A percentile compares a stretch with the other conserved stretches of the same genome.
phyloP scores from a whole-genome alignment of 2,113 vertebrate species.

The Cavia aperea region DNA sequence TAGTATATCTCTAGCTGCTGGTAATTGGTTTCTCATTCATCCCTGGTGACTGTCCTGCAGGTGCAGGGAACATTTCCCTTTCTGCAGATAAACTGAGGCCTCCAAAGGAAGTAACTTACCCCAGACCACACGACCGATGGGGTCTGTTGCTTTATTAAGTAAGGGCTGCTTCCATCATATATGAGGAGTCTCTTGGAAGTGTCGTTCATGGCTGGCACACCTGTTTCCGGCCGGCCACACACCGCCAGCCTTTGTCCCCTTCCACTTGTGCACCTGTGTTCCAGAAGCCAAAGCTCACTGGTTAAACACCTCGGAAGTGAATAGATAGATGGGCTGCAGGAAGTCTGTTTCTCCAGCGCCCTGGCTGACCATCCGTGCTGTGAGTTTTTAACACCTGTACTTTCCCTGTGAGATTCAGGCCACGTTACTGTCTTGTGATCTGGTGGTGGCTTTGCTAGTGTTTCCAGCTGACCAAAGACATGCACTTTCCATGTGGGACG shows the following conservation, averaged over 20 bases:
- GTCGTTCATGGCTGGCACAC: background rate
- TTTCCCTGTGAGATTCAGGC: background rate
- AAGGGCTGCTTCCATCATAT: background rate
- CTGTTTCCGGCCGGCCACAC: background rate
- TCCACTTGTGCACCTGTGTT: background rate
- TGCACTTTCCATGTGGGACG: background rate
- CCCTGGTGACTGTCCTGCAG: background rate
- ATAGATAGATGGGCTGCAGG: background rate
- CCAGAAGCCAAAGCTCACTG: background rate
- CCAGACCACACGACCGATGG: background rate
- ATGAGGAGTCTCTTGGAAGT: background rate
- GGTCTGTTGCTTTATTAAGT: background rate
- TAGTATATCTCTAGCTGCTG: background rate
- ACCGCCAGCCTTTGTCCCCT: background rate
- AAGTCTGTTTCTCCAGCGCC: background rate
- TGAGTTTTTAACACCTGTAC: background rate
- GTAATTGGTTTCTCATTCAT: background rate
- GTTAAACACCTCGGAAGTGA: constrained; percentile 4
- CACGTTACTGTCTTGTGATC: background rate
- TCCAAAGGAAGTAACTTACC: constrained; percentile 24
- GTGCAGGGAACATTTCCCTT: background rate
- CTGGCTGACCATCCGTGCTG: background rate
- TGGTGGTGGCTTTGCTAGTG: background rate
- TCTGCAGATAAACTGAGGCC: constrained; percentile 40
- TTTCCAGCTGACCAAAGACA: background rate